Percentiles rank a stretch among this genome's conserved stretches.
These are phyloP conservation scores for Echinops telfairi DNA, from an alignment of 2,113 vertebrate genomes.

Conservation along the genomic window DNA sequence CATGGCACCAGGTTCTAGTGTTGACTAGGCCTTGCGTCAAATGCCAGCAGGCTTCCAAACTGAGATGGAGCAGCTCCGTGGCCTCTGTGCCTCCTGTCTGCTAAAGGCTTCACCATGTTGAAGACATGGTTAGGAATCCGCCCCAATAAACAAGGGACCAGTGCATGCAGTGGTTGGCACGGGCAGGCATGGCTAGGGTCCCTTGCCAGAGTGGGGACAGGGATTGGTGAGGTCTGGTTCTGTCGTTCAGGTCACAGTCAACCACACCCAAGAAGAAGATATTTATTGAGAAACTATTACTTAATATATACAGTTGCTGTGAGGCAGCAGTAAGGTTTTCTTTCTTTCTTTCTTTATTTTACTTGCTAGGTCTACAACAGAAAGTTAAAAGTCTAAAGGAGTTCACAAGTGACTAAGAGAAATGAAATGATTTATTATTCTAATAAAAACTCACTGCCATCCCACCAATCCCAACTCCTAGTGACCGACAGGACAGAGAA, in stretches of 20 bases:
- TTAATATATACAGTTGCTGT: too few species aligned
- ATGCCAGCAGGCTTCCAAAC: neutral
- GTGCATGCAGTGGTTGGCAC: neutral
- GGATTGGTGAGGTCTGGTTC: neutral
- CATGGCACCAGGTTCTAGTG: neutral
- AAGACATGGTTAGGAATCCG: neutral
- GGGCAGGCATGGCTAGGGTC: neutral
- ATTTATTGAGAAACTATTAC: too few species aligned
- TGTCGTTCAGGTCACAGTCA: neutral
- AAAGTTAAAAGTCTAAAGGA: neutral
- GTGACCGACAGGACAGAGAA: too few species aligned
- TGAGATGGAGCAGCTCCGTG: neutral
- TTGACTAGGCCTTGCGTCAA: fast-evolving
- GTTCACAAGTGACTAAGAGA: neutral
- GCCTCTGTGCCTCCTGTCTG: neutral
- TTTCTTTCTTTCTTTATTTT: too few species aligned
- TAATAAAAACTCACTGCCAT: neutral
- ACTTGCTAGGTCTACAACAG: neutral
- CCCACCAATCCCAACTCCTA: too few species aligned
- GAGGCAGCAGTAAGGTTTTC: too few species aligned
- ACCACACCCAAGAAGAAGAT: neutral
- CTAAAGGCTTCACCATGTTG: neutral
- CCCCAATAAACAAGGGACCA: neutral
- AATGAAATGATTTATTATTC: neutral
- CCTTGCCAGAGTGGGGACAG: neutral